Conservation (phyloP, 2,797 vertebrate genomes). For the Glyptemys insculpta region DNA sequence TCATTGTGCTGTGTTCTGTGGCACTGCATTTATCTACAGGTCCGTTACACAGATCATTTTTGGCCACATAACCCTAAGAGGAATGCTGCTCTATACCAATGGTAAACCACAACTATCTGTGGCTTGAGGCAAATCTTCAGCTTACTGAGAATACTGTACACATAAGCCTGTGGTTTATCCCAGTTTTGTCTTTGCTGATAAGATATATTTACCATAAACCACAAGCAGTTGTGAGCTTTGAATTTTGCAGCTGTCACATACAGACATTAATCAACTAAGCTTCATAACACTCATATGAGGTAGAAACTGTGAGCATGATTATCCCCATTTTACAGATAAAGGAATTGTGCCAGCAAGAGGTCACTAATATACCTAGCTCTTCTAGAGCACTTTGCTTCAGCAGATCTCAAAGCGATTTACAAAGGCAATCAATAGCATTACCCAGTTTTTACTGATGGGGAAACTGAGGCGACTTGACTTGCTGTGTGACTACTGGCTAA, state of each 20-base stretch:
- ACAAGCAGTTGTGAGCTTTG: neutral
- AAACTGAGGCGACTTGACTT: neutral
- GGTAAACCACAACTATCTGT: neutral
- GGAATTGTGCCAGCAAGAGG: neutral
- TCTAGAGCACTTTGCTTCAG: neutral
- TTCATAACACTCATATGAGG: neutral
- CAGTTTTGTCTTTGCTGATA: slow-evolving; percentile 17
- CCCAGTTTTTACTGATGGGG: neutral
- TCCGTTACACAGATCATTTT: neutral
- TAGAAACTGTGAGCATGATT: neutral
- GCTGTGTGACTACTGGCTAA: neutral
- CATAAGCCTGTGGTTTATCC: neutral
- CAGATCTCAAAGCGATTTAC: neutral
- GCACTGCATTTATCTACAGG: neutral
- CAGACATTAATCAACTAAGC: neutral
- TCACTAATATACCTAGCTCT: neutral
- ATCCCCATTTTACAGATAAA: neutral
- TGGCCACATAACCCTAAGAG: neutral
- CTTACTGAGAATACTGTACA: neutral
- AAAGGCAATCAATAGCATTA: neutral
- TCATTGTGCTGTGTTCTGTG: neutral
- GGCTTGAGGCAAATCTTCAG: neutral
- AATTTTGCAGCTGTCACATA: neutral
- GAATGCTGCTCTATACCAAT: neutral
- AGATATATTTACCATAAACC: neutral